A percentile compares a stretch with the other conserved stretches of the same genome.
Evolutionary conservation across 1,140 invertebrate species (phyloP).

Genomic region (Goniozus legneri): DNA sequence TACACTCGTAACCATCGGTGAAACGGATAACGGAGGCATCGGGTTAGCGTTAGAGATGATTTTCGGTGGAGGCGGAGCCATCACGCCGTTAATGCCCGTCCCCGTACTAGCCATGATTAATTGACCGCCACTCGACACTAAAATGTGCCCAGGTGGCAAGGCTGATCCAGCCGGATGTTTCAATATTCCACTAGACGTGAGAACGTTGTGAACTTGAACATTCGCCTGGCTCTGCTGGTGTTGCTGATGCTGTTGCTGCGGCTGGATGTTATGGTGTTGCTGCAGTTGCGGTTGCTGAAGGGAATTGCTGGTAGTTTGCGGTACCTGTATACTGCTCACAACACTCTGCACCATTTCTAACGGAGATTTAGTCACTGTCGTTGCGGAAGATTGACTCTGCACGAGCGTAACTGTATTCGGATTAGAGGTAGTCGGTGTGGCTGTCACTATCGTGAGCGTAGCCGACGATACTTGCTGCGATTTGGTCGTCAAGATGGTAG

Average conservation of each 20-base stretch:
- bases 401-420: constrained; percentile 21
- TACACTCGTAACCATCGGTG: constrained; percentile 68
- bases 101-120: constrained; percentile 66
- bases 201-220: constrained; percentile 46
- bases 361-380: constrained; percentile 64
- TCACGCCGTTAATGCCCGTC: constrained; percentile 55
- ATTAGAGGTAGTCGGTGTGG: constrained; percentile 21
- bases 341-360: constrained; percentile 78
- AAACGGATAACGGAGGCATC: constrained; percentile 66
- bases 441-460: constrained; percentile 37
- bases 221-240: constrained; percentile 30
- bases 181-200: constrained; percentile 45
- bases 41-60: constrained; percentile 55
- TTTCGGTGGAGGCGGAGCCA: constrained; percentile 66
- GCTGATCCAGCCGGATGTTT: constrained; percentile 52
- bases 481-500: constrained; percentile 40
- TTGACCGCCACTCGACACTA: constrained; percentile 72
- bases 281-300: constrained; percentile 15
- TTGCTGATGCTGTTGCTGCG: constrained; percentile 25
- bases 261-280: constrained; percentile 16
- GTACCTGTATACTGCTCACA: constrained; percentile 71
- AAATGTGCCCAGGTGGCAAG: constrained; percentile 65
- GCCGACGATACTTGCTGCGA: constrained; percentile 20
- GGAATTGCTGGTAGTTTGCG: constrained; percentile 45
- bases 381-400: constrained; percentile 29